Base-by-base conservation (phyloP, 2,888 invertebrate species). In the Apotomis turbidana region DNA sequence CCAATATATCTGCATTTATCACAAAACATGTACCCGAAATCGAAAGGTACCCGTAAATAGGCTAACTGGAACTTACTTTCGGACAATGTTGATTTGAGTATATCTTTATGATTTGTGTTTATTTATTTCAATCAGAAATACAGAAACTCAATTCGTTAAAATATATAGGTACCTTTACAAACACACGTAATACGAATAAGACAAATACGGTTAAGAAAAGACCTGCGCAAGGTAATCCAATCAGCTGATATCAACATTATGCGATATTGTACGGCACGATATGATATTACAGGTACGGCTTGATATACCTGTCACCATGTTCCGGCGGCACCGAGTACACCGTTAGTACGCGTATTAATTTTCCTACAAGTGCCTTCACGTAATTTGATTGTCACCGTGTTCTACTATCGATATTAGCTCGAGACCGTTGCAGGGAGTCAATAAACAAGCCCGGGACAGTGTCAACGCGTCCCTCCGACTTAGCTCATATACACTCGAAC, bases 281-380 rank as follows among this genome's bases (percentile, higher is more conserved):
- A 27, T 27, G 27, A 27, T 27, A 15, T 15, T 15, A 2, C 27
- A 27, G 27, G 68, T 67, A 68, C 27, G 58, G 13, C 55, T n/a
- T 61, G 38, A 55, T 49, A 51, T 51, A 62, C 41, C 63, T 46
- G 58, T 59, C 58, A 61, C 57, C 38, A 54, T 15, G 68, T 63
- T 10, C 41, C 61, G 44, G 44, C 13, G 27, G 58, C 38, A 27
- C 55, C 38, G 60, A 57, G 64, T 46, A 36, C 15, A 58, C 72
- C 58, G 63, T 72, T 68, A 72, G 72, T 46, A 63, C 68, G 68
- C 68, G 72, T 72, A 72, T 63, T 72, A 72, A 72, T 68, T 68
- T 72, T 58, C 63, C 44, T 63, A 67, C 63, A 72, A 72, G 68
- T 63, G 54, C 57, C 68, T 51, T 68, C 60, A 63, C 68, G 68